Evolutionary conservation across 2,113 vertebrate species (phyloP).

Genomic region (Rhegmatorhina hoffmannsi): DNA sequence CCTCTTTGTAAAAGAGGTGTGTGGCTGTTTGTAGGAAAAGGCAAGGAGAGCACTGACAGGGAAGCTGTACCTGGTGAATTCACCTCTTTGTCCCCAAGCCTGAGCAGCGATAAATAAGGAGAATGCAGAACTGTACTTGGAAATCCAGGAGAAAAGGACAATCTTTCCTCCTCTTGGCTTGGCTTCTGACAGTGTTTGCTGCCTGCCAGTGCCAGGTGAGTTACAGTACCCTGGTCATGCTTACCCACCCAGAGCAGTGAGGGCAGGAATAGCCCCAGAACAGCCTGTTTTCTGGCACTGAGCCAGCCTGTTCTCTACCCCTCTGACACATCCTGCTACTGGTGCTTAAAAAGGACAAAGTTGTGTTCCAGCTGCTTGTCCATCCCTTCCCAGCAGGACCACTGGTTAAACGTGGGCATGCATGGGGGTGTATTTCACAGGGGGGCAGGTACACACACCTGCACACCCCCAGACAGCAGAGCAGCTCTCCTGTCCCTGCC

Average conservation of each 20-base stretch:
- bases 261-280: not conserved
- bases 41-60: not conserved
- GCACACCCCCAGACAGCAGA: not conserved
- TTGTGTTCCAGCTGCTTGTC: not conserved
- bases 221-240: not conserved
- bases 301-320: not conserved
- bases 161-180: not conserved
- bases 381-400: not conserved
- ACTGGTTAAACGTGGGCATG: not conserved
- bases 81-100: not conserved
- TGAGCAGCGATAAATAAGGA: not conserved
- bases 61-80: not conserved
- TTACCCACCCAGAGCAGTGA: not conserved
- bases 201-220: not conserved
- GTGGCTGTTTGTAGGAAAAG: not conserved
- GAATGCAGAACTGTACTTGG: not conserved
- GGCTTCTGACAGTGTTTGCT: not conserved
- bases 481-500: not conserved
- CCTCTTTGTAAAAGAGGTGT: not conserved
- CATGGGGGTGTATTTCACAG: rapidly evolving
- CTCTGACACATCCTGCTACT: not conserved
- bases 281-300: not conserved
- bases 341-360: not conserved
- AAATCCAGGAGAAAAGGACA: constrained; percentile 21
- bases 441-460: too few species aligned